Base-by-base conservation (phyloP, 2,797 vertebrate species). In the Arrhamphus sclerolepis region DNA sequence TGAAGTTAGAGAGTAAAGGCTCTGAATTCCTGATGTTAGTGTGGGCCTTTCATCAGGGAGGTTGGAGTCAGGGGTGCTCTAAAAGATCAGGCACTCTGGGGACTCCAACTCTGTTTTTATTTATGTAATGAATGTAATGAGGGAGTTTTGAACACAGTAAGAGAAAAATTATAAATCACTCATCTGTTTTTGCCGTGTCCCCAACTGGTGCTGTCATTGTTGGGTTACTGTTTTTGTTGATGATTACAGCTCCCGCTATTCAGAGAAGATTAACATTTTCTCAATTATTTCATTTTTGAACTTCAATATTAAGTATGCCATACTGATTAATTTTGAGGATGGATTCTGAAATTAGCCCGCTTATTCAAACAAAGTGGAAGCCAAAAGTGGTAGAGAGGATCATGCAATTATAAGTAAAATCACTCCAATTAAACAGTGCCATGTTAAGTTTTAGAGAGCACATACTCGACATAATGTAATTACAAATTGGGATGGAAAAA, bases 351-450 rank as follows among this genome's bases (percentile, higher is more conserved):
- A 89, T 92, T 89, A 89, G 88, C 88, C 84, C 78, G 89, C 90
- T 91, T 93, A 92, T 90, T 91, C 91, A 90, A 91, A 91, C 89
- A 89, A 91, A 92, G 89, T 91, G 90, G 91, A 78, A 91, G 89
- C 91, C 86, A 89, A 92, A 92, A 93, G 90, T 91, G 89, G 87
- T 70, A 82, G 79, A 88, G 90, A 93, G 92, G 93, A 92, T 93
- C 92, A 90, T 81, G 87, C 83, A 93, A 93, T 93, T 93, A 92
- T 78, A 89, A 87, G 78, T 86, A 90, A 92, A 93, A 93, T 93
- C 90, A 92, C 90, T 93, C 89, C 88, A 93, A 92, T 93, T 92
- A 93, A 93, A 92, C 91, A 92, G 82, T 59, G 77, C 72, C 85
- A 56, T 90, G 91, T 92, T 93, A 90, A 92, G 90, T 92, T 92